Percentiles rank a stretch among this genome's conserved stretches.
Evolutionary conservation across 2,797 vertebrate species (phyloP).

Genomic region (Nasua narica): DNA sequence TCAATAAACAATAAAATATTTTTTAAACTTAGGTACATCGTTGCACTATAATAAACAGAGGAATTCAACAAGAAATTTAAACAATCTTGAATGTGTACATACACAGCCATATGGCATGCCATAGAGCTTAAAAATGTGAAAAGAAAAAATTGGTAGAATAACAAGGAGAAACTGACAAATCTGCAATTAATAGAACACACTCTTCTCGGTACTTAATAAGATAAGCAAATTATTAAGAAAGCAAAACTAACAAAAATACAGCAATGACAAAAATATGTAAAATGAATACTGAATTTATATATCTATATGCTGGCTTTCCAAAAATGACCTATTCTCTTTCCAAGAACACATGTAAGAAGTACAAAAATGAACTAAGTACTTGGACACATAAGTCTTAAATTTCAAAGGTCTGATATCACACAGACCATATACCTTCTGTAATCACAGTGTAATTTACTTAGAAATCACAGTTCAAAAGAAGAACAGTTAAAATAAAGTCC

Average conservation of each 20-base stretch:
- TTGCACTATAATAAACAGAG: background rate
- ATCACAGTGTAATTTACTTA: background rate
- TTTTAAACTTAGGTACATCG: background rate
- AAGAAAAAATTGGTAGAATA: background rate
- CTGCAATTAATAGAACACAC: background rate
- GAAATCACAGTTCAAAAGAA: background rate
- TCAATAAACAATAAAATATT: background rate
- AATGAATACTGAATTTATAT: background rate
- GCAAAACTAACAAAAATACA: background rate
- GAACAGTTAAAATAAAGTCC: constrained; percentile 10
- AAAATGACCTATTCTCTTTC: background rate
- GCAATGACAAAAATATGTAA: background rate
- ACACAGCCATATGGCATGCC: background rate
- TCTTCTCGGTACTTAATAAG: background rate
- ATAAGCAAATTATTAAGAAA: background rate
- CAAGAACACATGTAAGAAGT: background rate
- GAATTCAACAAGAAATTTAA: constrained; percentile 19
- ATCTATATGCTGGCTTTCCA: background rate
- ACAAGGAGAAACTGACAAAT: background rate
- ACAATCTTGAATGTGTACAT: background rate
- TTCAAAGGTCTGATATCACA: background rate
- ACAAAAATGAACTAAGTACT: background rate
- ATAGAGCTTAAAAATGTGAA: background rate
- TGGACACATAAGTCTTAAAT: background rate
- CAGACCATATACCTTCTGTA: background rate